Evolutionary conservation across 2,797 vertebrate genomes (phyloP).

Genomic region (Aulostomus chinensis): DNA sequence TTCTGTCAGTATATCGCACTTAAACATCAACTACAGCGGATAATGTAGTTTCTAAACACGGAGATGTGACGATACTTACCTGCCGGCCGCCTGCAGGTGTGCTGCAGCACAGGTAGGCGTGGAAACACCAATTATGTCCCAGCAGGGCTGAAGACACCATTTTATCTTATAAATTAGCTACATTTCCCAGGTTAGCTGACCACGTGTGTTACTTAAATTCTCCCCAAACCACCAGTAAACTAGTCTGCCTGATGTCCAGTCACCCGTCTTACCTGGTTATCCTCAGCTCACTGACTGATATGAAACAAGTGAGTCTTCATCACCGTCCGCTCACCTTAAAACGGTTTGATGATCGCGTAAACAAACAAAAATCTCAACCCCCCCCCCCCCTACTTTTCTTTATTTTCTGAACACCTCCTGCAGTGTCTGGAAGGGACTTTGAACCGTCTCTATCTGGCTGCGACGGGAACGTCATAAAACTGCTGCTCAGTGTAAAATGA

Average conservation of each 20-base stretch:
- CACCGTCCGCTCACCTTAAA: constrained; percentile 6
- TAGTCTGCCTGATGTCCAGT: not conserved
- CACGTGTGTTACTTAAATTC: not conserved
- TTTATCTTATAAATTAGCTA: no score
- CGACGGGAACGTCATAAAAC: constrained; percentile 59
- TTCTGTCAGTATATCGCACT: no score
- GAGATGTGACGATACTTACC: constrained; percentile 19
- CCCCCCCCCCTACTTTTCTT: constrained; percentile 4
- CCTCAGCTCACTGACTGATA: constrained; percentile 1
- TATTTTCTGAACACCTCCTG: constrained; percentile 32
- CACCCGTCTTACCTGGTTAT: constrained; percentile 30
- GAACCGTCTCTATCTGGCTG: constrained; percentile 67
- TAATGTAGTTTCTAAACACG: no score
- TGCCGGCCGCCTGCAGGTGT: constrained; percentile 18
- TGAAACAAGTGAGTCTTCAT: constrained; percentile 7
- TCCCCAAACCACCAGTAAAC: not conserved
- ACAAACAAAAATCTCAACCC: constrained; percentile 21
- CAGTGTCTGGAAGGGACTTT: constrained; percentile 70
- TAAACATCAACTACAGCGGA: no score
- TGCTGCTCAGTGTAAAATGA: constrained; percentile 40
- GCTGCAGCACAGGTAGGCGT: constrained; percentile 13
- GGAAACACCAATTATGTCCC: constrained; percentile 1
- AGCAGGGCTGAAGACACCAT: not conserved
- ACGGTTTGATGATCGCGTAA: constrained; percentile 18
- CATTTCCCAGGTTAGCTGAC: no score